Evolutionary conservation across 2,888 invertebrate genomes (phyloP), one percentile per base, ranked within the genome.

Genomic region (Nemotelus pantherinus): DNA sequence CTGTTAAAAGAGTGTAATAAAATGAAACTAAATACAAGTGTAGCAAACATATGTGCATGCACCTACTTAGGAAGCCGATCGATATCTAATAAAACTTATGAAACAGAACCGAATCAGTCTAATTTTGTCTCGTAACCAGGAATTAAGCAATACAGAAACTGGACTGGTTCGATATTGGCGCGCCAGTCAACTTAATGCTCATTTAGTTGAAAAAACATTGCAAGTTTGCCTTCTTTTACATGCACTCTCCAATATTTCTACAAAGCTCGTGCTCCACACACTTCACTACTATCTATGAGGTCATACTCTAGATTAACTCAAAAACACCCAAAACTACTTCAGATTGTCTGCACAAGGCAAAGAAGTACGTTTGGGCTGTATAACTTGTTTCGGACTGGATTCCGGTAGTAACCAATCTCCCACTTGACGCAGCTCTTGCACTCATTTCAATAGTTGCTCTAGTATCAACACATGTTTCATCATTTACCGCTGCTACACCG

Each of bases 211-310:
- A 44, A 65, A 10, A 65, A 65, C 65, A 65, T 9, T 45, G 47
- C 25, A 10, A 9, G 7, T 45, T 65, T 65, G 7, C 44, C 7
- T 63, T 63, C 45, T 65, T 45, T 47, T 7, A 0, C 2, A 39
- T 63, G 10, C 10, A 53, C 25, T 63, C 5, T 53, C 7, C 53
- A 63, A 10, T 6, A 41, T 65, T 44, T 65, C 47, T 65, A 47
- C 65, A 25, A 45, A 65, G 47, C 7, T 65, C 65, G 25, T n/a
- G 65, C 47, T 65, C 65, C 65, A 47, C 65, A 65, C 65, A 44
- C n/a, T 65, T 10, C 45, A 10, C 1, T 2, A 47, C 47, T 39
- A 10, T n/a, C 3, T 47, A 65, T 65, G 45, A 65, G 44, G 47
- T 65, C 65, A 65, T 65, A 47, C 65, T 4, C 65, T 47, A 65